phyloP scores from a whole-genome alignment of 1,140 invertebrate genomes.

The Dreissena rostriformis region DNA sequence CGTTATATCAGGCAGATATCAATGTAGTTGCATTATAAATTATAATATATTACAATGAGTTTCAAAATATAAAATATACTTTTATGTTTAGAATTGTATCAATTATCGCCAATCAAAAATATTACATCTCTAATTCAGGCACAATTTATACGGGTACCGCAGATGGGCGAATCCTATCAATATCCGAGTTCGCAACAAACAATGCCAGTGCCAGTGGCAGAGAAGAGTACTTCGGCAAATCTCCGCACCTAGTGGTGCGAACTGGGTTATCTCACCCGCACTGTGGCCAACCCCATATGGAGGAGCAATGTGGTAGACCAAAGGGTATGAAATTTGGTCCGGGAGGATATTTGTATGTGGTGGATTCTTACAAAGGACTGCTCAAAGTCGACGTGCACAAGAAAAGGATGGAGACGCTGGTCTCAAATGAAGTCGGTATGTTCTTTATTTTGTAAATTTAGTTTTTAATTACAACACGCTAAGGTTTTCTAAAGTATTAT shows the following conservation, averaged over 20 bases:
- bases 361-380: constrained; percentile 91
- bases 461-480: no score
- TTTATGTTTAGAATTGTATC: no score
- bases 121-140: constrained; percentile 54
- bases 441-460: neutral
- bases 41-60: no score
- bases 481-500: no score
- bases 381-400: constrained; percentile 88
- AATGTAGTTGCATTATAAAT: no score
- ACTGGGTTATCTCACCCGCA: constrained; percentile 11
- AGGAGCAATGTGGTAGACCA: constrained; percentile 87
- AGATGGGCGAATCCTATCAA: constrained; percentile 68
- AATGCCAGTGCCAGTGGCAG: no score
- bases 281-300: constrained; percentile 47
- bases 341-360: constrained; percentile 87
- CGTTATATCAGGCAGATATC: no score
- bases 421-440: constrained; percentile 53
- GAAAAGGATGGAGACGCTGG: constrained; percentile 79
- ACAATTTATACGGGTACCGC: constrained; percentile 69
- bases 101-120: no score
- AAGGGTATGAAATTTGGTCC: constrained; percentile 89
- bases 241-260: neutral
- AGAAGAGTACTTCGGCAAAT: neutral
- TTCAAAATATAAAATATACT: no score
- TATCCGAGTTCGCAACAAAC: no score